Conservation (phyloP, 2,888 invertebrate species). For the Germaria angustata region DNA sequence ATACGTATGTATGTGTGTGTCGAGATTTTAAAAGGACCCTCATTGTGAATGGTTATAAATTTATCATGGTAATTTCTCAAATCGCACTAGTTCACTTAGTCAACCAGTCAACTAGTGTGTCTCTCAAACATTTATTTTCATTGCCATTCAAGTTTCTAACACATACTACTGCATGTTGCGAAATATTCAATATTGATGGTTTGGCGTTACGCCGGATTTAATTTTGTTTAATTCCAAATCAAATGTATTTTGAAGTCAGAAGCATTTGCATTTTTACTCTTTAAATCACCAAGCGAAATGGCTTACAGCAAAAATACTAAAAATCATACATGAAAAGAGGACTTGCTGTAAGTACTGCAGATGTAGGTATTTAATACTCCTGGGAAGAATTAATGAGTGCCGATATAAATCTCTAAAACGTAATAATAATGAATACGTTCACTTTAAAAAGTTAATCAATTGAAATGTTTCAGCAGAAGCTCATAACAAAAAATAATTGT, state of each 20-base stretch:
- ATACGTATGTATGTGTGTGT: background rate
- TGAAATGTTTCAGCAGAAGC: too few relatives aligned
- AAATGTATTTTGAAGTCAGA: background rate
- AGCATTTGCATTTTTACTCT: background rate
- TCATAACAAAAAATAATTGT: too few relatives aligned
- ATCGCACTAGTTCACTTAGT: slow-evolving; percentile 13
- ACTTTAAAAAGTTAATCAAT: too few relatives aligned
- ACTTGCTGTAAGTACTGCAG: background rate
- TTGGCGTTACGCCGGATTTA: background rate
- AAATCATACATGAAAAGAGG: background rate
- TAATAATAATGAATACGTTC: too few relatives aligned
- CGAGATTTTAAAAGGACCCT: background rate
- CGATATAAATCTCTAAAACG: too few relatives aligned
- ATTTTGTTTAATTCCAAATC: background rate
- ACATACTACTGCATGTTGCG: background rate
- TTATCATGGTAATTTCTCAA: slow-evolving; percentile 27
- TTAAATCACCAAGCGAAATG: background rate
- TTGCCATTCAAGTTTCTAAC: background rate
- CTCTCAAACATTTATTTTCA: background rate
- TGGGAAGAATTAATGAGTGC: background rate
- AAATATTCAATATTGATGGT: background rate
- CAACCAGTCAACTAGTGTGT: background rate
- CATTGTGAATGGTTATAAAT: slow-evolving; percentile 35
- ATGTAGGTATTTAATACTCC: background rate
- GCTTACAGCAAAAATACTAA: background rate